Evolutionary conservation across 2,113 vertebrate species (phyloP).

Genomic region (Campylorhamphus procurvoides): DNA sequence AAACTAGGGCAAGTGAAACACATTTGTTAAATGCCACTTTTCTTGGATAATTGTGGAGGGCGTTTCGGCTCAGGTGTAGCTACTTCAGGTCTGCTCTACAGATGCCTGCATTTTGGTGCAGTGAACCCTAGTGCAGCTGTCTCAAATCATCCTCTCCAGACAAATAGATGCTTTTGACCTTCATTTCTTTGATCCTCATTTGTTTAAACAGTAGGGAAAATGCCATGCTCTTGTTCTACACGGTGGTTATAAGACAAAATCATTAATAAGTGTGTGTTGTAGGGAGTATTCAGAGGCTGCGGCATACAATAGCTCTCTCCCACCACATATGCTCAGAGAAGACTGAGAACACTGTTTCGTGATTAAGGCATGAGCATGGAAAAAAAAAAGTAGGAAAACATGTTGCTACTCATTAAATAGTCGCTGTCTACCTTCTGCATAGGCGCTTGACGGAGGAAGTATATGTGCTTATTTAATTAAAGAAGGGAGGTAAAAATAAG

Average conservation of each 20-base stretch:
- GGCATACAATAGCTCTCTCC: neutral
- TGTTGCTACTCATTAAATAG: neutral
- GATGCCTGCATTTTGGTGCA: neutral
- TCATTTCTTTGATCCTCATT: neutral
- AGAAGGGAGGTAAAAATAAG: constrained; percentile 26
- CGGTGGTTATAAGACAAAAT: neutral
- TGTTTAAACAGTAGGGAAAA: neutral
- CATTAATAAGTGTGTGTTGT: neutral
- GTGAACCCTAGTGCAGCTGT: neutral
- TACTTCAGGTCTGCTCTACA: neutral
- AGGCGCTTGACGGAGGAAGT: neutral
- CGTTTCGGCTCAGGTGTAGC: neutral
- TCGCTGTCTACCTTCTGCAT: neutral
- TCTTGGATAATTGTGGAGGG: neutral
- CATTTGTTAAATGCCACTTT: neutral
- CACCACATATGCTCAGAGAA: neutral
- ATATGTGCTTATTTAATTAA: constrained; percentile 22
- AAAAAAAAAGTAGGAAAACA: neutral
- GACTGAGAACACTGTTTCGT: neutral
- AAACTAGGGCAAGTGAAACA: neutral
- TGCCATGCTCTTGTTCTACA: neutral
- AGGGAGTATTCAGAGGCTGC: neutral
- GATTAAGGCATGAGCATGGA: neutral
- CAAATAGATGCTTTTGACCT: neutral
- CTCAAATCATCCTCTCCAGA: fast-evolving